These are phyloP conservation scores for Tragelaphus buxtoni DNA, from an alignment of 2,113 vertebrate species.

Conservation along the genomic window DNA sequence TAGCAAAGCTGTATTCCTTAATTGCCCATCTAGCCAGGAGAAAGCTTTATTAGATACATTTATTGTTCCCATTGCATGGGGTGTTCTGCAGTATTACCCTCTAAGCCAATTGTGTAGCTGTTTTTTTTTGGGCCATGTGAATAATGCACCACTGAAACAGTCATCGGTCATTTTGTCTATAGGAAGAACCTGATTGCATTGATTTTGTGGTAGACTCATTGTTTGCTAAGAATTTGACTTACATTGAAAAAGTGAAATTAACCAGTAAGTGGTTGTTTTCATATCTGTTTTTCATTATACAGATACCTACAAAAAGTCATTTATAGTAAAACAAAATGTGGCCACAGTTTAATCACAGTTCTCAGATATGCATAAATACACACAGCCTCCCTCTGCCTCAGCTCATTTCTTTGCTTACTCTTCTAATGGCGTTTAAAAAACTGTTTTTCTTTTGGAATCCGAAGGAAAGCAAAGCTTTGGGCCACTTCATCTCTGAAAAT, in stretches of 20 bases:
- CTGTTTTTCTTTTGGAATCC: background rate
- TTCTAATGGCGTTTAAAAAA: background rate
- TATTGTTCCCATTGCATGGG: background rate
- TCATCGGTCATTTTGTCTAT: background rate
- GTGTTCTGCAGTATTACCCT: background rate
- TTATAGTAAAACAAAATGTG: background rate
- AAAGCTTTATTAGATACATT: conserved; percentile 29
- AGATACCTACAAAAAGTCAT: background rate
- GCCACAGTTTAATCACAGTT: background rate
- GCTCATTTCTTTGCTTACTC: background rate
- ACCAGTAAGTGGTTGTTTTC: background rate
- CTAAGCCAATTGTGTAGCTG: background rate
- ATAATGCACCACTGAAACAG: background rate
- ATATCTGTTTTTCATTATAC: background rate
- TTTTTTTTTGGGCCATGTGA: background rate
- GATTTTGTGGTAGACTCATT: background rate
- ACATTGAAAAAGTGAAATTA: background rate
- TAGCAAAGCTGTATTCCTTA: background rate
- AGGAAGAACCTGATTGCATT: background rate
- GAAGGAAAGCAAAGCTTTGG: background rate
- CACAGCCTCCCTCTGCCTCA: background rate
- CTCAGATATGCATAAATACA: background rate
- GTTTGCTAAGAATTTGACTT: background rate
- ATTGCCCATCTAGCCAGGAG: background rate
- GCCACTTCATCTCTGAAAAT: background rate